phyloP scores from a whole-genome alignment of 2,113 vertebrate species.

The Phylloscopus trochilus region DNA sequence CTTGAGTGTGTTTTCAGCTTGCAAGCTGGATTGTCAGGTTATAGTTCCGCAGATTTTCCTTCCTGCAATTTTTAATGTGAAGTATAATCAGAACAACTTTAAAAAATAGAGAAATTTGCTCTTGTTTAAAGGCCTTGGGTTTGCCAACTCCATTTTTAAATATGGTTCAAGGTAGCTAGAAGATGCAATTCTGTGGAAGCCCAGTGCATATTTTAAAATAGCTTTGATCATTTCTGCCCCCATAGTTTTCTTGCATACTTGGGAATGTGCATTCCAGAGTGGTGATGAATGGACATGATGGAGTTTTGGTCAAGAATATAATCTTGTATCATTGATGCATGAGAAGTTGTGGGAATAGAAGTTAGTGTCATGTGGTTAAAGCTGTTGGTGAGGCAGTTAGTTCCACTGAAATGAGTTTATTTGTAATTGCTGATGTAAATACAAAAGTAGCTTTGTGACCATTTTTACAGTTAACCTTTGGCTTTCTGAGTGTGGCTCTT shows the following conservation, averaged over 20 bases:
- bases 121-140: neutral
- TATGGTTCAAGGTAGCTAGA: neutral
- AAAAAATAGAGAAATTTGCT: neutral
- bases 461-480: neutral
- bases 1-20: neutral
- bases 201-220: neutral
- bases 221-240: neutral
- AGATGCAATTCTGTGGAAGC: neutral
- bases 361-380: neutral
- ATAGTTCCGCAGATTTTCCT: neutral
- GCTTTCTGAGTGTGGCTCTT: neutral
- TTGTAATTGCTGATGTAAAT: neutral
- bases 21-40: neutral
- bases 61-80: neutral
- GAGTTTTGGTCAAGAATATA: neutral
- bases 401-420: neutral
- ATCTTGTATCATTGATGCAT: neutral
- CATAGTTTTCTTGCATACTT: neutral
- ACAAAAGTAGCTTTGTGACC: neutral
- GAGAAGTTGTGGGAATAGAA: neutral
- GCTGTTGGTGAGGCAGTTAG: neutral
- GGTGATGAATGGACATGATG: constrained; percentile 13
- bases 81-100: neutral
- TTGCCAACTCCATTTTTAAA: neutral
- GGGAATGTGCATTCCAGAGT: constrained; percentile 29